A percentile compares a stretch with the other conserved stretches of the same genome.
phyloP scores from a whole-genome alignment of 2,888 invertebrate species.

The Apamea sordens region DNA sequence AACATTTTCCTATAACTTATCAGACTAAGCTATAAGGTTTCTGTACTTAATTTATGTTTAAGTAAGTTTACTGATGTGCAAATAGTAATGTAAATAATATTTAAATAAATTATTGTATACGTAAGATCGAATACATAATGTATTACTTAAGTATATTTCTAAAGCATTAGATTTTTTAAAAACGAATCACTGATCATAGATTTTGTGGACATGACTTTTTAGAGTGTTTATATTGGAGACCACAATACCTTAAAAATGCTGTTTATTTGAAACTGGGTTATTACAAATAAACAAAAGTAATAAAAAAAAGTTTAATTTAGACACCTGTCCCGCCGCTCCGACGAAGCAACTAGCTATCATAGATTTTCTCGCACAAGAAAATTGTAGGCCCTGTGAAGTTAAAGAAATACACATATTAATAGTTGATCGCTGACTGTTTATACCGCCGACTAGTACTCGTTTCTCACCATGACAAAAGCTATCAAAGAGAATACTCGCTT shows the following conservation, averaged over 20 bases:
- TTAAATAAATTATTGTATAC: slow-evolving; percentile 82
- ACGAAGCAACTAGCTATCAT: neutral
- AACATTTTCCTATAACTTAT: slow-evolving; percentile 23
- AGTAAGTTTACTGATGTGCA: slow-evolving; percentile 60
- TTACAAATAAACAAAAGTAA: neutral
- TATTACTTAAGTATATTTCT: slow-evolving; percentile 65
- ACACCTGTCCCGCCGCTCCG: neutral
- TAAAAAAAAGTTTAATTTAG: neutral
- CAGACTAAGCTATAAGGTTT: slow-evolving; percentile 26
- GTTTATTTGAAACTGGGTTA: neutral
- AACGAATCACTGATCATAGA: slow-evolving; percentile 66
- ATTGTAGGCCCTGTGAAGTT: neutral
- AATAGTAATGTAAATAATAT: slow-evolving; percentile 71
- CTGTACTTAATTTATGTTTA: slow-evolving; percentile 58
- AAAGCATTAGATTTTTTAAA: slow-evolving; percentile 77
- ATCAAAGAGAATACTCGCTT: neutral
- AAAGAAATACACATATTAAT: neutral
- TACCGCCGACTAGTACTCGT: neutral
- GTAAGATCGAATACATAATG: slow-evolving; percentile 70
- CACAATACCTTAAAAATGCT: neutral
- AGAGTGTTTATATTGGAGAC: slow-evolving; percentile 32
- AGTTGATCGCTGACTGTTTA: neutral
- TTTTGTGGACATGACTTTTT: slow-evolving; percentile 53
- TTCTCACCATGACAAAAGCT: neutral
- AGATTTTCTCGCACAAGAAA: neutral